Evolutionary conservation across 2,797 vertebrate genomes (phyloP), one percentile per base, ranked within the genome.

Genomic region (Ammospiza maritima): DNA sequence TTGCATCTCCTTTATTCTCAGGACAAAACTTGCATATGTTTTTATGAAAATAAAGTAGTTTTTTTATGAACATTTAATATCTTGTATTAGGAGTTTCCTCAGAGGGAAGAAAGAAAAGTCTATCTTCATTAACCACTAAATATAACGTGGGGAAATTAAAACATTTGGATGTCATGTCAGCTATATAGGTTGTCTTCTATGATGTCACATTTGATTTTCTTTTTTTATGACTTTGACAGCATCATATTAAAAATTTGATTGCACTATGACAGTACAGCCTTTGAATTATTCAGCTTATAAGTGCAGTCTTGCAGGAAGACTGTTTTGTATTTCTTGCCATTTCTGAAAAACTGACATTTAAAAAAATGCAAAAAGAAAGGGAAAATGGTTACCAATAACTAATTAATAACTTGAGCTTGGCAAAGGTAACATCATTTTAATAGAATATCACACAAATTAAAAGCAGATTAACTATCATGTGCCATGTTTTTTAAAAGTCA

Each of bases 201-300:
- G 79, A 89, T 97, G 89, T 85, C 93, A 95, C 70, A 89, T 89
- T 93, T 95, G 74, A 97, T 91, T 89, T 94, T 89, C 73, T 64
- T 83, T 95, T 75, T 94, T 84, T 87, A 72, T 81, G 34, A 84
- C 40, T 96, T 85, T 90, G 90, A 95, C 79, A 94, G n/a, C 62
- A 95, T 85, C 80, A 56, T 89, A 94, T 80, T 96, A 91, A 96
- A 97, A 96, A 83, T 93, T 81, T 92, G 76, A 92, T 94, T 81
- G 56, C 88, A 93, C 27, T 89, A 26, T 89, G 92, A 94, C 75
- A 51, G 71, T 17, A 36, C 16, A 89, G 88, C n/a, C 70, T 94
- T 91, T 96, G 76, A 97, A 97, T 94, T 93, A 89, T 91, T 93
- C 79, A 92, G 57, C 5, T 94, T 80, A 70, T 38, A 71, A 90